Evolutionary conservation across 2,888 invertebrate species (phyloP).

Genomic region (Phalangium opilio): DNA sequence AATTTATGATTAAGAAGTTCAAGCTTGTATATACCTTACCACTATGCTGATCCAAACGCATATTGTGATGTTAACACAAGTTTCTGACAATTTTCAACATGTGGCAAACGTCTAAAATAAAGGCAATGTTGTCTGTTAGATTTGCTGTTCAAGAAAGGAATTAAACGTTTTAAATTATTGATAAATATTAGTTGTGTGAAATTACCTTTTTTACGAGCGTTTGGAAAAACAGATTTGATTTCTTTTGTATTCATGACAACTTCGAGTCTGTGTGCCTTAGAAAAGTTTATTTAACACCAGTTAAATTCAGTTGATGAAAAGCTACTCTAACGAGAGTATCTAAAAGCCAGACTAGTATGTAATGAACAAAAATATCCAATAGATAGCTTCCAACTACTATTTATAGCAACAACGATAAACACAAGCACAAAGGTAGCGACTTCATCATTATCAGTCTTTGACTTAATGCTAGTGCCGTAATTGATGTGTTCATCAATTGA

Average conservation of each 20-base stretch:
- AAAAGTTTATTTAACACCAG: constrained; percentile 2
- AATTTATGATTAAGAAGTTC: too few species aligned
- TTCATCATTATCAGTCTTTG: not conserved
- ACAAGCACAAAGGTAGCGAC: constrained; percentile 3
- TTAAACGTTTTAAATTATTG: too few species aligned
- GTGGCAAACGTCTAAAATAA: constrained; percentile 13
- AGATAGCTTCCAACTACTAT: constrained; percentile 6
- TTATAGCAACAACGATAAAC: not conserved
- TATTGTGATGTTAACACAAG: not conserved
- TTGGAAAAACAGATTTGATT: not conserved
- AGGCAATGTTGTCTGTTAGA: constrained; percentile 1
- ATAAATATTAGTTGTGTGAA: too few species aligned
- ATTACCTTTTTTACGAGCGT: constrained; percentile 1
- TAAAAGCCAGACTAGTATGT: not conserved
- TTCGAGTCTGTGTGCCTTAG: constrained; percentile 1
- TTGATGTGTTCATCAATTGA: constrained; percentile 4
- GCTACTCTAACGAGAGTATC: not conserved
- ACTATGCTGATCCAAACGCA: too few species aligned
- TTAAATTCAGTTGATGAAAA: not conserved
- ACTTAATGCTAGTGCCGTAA: constrained; percentile 1
- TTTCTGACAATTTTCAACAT: constrained; percentile 16
- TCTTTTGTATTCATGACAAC: not conserved
- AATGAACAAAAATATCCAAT: constrained; percentile 8
- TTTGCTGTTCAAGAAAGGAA: too few species aligned
- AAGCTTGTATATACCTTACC: too few species aligned